Percentiles rank a stretch among this genome's conserved stretches.
Evolutionary conservation across 2,113 vertebrate genomes (phyloP).

Genomic region (Dromas ardeola): DNA sequence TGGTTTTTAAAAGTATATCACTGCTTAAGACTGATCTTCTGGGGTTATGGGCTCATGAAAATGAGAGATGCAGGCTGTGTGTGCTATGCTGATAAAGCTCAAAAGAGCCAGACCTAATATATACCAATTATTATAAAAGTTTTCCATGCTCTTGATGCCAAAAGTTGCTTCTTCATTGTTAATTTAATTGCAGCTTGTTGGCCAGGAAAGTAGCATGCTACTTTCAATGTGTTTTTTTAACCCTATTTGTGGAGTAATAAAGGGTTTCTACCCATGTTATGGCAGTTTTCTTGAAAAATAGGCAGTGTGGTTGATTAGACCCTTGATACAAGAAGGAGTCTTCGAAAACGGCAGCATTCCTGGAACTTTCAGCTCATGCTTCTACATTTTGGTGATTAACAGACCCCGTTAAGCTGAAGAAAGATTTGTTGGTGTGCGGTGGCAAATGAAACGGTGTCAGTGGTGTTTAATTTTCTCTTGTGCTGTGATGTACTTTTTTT

Average conservation of each 20-base stretch:
- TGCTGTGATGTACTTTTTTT: neutral
- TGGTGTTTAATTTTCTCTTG: neutral
- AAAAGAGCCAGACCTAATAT: neutral
- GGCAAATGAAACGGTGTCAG: neutral
- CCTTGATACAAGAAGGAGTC: neutral
- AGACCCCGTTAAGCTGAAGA: neutral
- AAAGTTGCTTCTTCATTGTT: neutral
- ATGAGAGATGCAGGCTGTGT: neutral
- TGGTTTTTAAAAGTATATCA: neutral
- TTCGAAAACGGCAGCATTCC: neutral
- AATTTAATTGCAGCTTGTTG: neutral
- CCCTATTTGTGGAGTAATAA: neutral
- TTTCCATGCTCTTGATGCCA: neutral
- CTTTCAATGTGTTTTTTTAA: neutral
- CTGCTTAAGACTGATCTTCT: neutral
- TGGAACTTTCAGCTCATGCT: neutral
- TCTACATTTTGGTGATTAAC: neutral
- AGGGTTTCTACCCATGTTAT: neutral
- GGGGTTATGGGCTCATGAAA: neutral
- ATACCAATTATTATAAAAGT: neutral
- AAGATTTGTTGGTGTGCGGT: neutral
- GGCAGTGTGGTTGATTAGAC: neutral
- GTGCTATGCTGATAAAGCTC: neutral
- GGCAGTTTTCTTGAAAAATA: neutral
- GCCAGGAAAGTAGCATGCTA: neutral